These are phyloP conservation scores for Agriopis aurantiaria DNA, from an alignment of 2,888 invertebrate species.

Conservation along the genomic window DNA sequence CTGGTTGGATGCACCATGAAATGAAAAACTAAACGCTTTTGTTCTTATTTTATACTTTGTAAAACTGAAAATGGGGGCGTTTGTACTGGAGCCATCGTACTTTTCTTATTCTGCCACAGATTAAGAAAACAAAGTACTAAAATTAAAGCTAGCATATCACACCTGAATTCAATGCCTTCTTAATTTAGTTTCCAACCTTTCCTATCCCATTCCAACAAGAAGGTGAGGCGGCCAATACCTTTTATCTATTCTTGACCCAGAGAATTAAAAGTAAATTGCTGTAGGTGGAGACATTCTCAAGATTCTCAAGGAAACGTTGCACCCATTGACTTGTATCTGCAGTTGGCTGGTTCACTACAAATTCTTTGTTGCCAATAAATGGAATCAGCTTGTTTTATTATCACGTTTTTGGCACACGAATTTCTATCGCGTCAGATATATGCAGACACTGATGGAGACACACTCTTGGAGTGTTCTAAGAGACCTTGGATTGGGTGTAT, in stretches of 20 bases:
- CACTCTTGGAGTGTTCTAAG: not conserved
- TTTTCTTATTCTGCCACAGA: too few species aligned
- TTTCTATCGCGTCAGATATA: slow-evolving; percentile 27
- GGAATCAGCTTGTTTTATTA: slow-evolving; percentile 36
- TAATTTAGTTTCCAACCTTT: not conserved
- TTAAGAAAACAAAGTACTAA: too few species aligned
- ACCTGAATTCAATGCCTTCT: not conserved
- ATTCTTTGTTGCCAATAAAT: slow-evolving; percentile 37
- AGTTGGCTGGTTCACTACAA: slow-evolving; percentile 29
- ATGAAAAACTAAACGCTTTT: too few species aligned
- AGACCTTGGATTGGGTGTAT: not conserved
- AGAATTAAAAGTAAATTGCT: slow-evolving; percentile 8
- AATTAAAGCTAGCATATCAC: not conserved
- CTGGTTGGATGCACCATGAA: too few species aligned
- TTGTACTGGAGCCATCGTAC: too few species aligned
- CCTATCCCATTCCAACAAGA: not conserved
- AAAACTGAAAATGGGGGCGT: too few species aligned
- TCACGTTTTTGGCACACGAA: slow-evolving; percentile 41
- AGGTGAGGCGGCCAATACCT: not conserved
- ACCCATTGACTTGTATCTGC: slow-evolving; percentile 37
- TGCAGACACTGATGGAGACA: slow-evolving; percentile 24
- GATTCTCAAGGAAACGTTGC: slow-evolving; percentile 43
- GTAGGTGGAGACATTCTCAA: slow-evolving; percentile 7
- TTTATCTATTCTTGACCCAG: slow-evolving; percentile 3
- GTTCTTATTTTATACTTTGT: too few species aligned